A percentile compares a stretch with the other conserved stretches of the same genome.
Evolutionary conservation across 2,113 vertebrate species (phyloP).

Genomic region (Procapra przewalskii): DNA sequence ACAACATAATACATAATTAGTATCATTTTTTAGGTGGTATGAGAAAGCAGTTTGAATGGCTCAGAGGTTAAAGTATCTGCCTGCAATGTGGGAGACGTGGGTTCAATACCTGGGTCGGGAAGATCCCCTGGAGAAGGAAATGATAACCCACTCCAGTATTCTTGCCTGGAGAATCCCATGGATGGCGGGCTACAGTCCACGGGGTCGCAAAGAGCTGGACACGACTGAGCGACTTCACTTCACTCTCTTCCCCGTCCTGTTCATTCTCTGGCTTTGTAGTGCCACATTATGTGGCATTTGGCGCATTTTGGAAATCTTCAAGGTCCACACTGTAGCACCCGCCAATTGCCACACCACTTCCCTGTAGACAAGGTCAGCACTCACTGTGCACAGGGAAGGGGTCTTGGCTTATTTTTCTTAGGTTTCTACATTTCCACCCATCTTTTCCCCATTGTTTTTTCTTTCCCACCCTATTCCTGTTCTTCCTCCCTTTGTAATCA

Average conservation of each 20-base stretch:
- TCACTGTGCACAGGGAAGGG: background rate
- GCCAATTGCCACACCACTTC: too few species aligned
- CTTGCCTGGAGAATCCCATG: too few species aligned
- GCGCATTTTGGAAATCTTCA: background rate
- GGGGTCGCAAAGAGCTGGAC: too few species aligned
- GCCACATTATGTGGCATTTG: background rate
- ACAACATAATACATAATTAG: background rate
- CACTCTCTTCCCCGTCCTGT: background rate
- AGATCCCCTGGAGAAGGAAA: too few species aligned
- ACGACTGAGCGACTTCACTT: too few species aligned
- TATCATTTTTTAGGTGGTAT: background rate
- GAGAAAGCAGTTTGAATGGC: background rate
- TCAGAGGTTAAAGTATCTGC: too few species aligned
- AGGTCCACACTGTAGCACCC: fast-evolving
- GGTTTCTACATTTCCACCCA: fast-evolving
- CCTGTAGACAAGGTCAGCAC: fast-evolving
- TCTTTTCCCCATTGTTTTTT: background rate
- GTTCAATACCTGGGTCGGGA: too few species aligned
- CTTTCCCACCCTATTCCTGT: background rate
- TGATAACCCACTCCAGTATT: too few species aligned
- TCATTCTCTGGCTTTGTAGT: background rate
- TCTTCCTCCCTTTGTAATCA: background rate
- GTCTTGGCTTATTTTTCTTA: background rate
- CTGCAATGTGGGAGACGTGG: too few species aligned
- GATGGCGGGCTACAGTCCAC: too few species aligned